phyloP scores from a whole-genome alignment of 2,888 invertebrate species.

The Troglohyphantes excavatus region DNA sequence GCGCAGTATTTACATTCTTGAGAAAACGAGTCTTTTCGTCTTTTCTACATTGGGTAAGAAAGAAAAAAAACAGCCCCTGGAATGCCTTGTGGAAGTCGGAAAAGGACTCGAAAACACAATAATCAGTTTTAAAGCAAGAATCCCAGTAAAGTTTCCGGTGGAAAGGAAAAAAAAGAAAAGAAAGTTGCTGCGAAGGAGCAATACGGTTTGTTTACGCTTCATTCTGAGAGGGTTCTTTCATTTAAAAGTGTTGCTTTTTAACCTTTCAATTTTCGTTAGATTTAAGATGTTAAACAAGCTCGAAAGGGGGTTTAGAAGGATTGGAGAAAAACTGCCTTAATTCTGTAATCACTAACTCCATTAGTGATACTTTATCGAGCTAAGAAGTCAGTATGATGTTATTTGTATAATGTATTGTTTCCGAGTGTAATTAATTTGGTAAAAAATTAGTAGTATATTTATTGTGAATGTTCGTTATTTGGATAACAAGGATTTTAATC shows the following conservation, averaged over 20 bases:
- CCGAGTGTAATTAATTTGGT: too few species aligned
- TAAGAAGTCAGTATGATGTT: too few species aligned
- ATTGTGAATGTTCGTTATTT: too few species aligned
- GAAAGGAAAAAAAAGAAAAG: conserved; percentile 35
- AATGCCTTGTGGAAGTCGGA: conserved; percentile 16
- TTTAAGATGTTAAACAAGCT: conserved; percentile 28
- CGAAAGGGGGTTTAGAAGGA: too few species aligned
- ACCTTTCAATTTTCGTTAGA: conserved; percentile 22
- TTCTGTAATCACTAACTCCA: too few species aligned
- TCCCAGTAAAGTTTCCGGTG: conserved; percentile 19
- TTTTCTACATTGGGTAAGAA: neutral
- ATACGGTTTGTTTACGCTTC: conserved; percentile 10
- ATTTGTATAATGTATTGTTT: too few species aligned
- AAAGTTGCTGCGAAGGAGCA: neutral
- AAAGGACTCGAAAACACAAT: conserved; percentile 41
- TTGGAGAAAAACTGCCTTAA: too few species aligned
- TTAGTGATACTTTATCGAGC: too few species aligned
- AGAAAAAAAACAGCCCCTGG: neutral
- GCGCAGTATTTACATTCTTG: conserved; percentile 25
- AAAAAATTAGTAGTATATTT: too few species aligned
- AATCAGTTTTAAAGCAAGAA: conserved; percentile 53
- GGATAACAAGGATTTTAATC: too few species aligned
- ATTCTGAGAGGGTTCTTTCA: conserved; percentile 16
- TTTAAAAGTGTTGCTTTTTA: conserved; percentile 24
- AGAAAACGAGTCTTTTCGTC: conserved; percentile 6